A percentile compares a stretch with the other conserved stretches of the same genome.
Evolutionary conservation across 2,888 invertebrate genomes (phyloP).

Genomic region (Troglohyphantes excavatus): DNA sequence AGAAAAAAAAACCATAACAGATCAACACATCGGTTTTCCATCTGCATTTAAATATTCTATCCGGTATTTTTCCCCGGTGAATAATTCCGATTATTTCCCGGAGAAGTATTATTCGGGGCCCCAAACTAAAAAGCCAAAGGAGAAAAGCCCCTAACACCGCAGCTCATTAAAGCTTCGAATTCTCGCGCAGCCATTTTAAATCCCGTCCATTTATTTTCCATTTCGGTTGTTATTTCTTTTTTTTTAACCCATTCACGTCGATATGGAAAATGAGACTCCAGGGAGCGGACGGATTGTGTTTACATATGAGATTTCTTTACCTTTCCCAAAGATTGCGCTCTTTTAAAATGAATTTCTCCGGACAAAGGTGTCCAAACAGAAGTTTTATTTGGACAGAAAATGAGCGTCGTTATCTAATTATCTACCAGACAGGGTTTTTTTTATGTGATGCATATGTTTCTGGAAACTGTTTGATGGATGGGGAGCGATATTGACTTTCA

Average conservation of each 20-base stretch:
- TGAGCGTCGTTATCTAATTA: constrained; percentile 14
- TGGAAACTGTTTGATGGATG: background rate
- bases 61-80: background rate
- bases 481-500: background rate
- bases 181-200: constrained; percentile 24
- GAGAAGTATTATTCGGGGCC: background rate
- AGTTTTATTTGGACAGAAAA: constrained; percentile 12
- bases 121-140: background rate
- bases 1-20: background rate
- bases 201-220: constrained; percentile 40
- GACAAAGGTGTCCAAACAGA: constrained; percentile 23
- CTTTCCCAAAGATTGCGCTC: background rate
- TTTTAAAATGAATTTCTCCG: background rate
- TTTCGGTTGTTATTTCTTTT: constrained; percentile 23
- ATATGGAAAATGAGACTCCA: constrained; percentile 18
- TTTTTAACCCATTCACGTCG: background rate
- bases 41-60: constrained; percentile 27
- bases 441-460: background rate
- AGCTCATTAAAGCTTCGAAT: constrained; percentile 23
- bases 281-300: constrained; percentile 11
- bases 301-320: constrained; percentile 20
- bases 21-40: background rate
- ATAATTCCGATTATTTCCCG: constrained; percentile 24
- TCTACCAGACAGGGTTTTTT: background rate
- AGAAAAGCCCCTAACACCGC: background rate